Base-by-base conservation (phyloP, 1,140 invertebrate species). In the Bombus balteatus region DNA sequence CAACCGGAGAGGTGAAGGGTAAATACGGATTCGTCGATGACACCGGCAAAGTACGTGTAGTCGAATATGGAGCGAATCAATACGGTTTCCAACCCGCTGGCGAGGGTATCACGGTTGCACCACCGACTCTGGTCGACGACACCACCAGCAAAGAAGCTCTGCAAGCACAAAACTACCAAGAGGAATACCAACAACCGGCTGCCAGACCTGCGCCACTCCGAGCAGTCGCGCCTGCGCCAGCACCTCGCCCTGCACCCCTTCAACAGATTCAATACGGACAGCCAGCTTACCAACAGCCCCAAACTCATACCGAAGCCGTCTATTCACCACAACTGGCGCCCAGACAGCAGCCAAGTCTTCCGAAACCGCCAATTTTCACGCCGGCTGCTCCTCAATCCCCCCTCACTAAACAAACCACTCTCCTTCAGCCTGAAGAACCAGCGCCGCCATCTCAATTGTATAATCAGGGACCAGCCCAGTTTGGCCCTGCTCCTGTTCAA, bases 1-100 rank as follows among this genome's bases (percentile, higher is more conserved):
- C 97, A 0, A 97, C 96, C 32, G 98, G 98, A 0, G 97, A 98
- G 85, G 97, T 98, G 1, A 97, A 97, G 92, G 98, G 98, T 80
- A 98, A 98, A 92, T 98, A 98, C 91, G 98, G 98, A 12, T 99
- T 98, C 94, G 97, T 98, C 47, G 98, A 98, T 93, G 97, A 98
- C 91, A 96, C 96, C 3, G 98, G 98, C 68, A 97, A 97, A 93
- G 96, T 98, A 2, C 96, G 98, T 25, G 97, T 98, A 2, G 97
- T 98, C 18, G 98, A 98, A 92, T 98, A 98, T 93, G 98, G 98
- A 32, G 98, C 98, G 37, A 98, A 98, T 92, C 97, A 97, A 91
- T 97, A 97, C 88, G 98, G 98, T 9, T 98, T 98, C 96, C 97
- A 98, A 92, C 98, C 98, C 0, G 96, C 97, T 8, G 98, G 98